These are phyloP conservation scores for Zaprionus gabonicus DNA, from an alignment of 1,140 invertebrate species.

Conservation along the genomic window DNA sequence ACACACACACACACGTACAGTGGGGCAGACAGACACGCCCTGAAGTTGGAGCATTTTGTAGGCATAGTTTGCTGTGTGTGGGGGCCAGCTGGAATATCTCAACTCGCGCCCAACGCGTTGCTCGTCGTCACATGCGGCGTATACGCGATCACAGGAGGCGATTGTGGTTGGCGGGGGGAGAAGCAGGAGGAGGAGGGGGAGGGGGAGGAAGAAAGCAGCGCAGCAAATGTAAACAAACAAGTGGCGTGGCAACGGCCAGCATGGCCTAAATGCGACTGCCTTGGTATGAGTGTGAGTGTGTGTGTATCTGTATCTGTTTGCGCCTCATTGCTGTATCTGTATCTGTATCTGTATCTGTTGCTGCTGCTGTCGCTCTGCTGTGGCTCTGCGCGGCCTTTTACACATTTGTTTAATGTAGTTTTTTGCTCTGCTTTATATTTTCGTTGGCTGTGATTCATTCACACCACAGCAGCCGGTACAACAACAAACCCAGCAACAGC, in stretches of 20 bases:
- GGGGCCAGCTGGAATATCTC: conserved; percentile 71
- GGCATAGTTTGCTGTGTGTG: conserved; percentile 42
- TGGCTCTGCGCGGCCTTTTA: conserved; percentile 13
- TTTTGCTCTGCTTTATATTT: conserved; percentile 45
- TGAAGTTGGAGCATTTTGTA: conserved; percentile 10
- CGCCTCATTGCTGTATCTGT: background rate
- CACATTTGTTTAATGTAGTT: conserved; percentile 44
- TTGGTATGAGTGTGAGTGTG: conserved; percentile 1
- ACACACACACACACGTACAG: background rate
- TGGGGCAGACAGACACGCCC: background rate
- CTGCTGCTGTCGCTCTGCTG: background rate
- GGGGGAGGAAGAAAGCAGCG: background rate
- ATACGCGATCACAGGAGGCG: conserved; percentile 30
- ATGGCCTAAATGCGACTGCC: conserved; percentile 6
- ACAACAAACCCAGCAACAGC: conserved; percentile 1
- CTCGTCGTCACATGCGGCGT: conserved; percentile 29
- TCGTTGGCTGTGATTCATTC: conserved; percentile 49
- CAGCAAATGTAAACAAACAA: conserved; percentile 67
- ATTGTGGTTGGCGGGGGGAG: background rate
- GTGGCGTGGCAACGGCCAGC: conserved; percentile 41
- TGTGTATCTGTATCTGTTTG: background rate
- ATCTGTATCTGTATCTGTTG: conserved; percentile 14
- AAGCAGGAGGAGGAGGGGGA: background rate
- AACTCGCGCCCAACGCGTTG: conserved; percentile 51
- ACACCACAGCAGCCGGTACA: conserved; percentile 31